Evolutionary conservation across 1,140 invertebrate genomes (phyloP), one percentile per base, ranked within the genome.

Genomic region (Harpegnathos saltator): DNA sequence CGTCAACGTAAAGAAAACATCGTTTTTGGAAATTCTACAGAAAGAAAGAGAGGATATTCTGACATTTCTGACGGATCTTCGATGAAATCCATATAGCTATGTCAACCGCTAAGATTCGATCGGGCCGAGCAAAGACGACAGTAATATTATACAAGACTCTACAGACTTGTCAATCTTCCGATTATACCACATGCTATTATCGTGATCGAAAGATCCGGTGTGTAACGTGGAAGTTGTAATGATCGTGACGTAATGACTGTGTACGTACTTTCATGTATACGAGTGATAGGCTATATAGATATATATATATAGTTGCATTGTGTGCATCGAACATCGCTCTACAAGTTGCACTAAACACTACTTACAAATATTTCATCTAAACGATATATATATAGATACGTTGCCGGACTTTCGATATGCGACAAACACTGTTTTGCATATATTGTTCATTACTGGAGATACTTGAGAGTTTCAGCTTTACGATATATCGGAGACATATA

Each of bases 271-370:
- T 50, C 22, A 68, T 83, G 52, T 83, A 83, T 14, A n/a, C n/a
- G 59, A 56, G 82, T 78, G 58, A 82, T 66, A 82, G 83, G 62
- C 71, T 85, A 85, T 82, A 85, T 68, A 69, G 54, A 85, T 81
- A 86, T 86, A 80, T 86, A 78, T 80, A 85, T 80, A 88, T 82
- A 87, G 69, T 85, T 85, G 85, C 86, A 83, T 85, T 83, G 83
- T 63, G 86, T 85, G 87, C 86, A 89, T 71, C 77, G 81, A 88
- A 85, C 83, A 89, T 85, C 66, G 84, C 86, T 89, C 87, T 89
- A 89, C 87, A 83, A 83, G 87, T 88, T 88, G 86, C 87, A 85
- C 83, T 86, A 89, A 87, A 88, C 87, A 88, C 87, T 88, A 88
- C 86, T 85, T 74, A 88, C 85, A 88, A 82, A 88, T 87, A 87